phyloP scores from a whole-genome alignment of 2,888 invertebrate genomes.

The Drosophila anomelani region DNA sequence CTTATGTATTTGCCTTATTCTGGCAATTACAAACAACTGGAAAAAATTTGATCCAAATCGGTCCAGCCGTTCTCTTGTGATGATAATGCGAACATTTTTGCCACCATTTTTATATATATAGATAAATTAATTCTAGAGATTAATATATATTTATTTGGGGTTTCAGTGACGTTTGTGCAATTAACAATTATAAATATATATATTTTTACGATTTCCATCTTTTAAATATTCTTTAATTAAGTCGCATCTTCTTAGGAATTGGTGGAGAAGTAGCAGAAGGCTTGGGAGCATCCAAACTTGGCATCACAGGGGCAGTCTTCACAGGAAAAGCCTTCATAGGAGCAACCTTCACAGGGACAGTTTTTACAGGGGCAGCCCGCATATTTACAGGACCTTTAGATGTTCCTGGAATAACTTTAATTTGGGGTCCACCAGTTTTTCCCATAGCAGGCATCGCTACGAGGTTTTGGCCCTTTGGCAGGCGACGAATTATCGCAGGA shows the following conservation, averaged over 20 bases:
- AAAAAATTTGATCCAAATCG: no score
- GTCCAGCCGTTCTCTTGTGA: no score
- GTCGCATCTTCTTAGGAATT: not conserved
- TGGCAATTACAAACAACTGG: no score
- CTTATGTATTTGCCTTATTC: no score
- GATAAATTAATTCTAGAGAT: not conserved
- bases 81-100: no score
- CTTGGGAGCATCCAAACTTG: not conserved
- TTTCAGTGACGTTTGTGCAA: no score
- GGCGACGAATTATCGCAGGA: not conserved
- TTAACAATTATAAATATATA: no score
- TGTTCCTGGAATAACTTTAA: not conserved
- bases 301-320: not conserved
- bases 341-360: not conserved
- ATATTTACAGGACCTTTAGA: not conserved
- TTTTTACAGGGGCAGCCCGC: fast-evolving
- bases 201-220: no score
- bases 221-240: not conserved
- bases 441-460: not conserved
- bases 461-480: not conserved
- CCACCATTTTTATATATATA: no score
- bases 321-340: not conserved
- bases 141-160: not conserved
- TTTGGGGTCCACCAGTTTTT: not conserved
- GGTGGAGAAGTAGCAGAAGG: not conserved